phyloP scores from a whole-genome alignment of 2,797 vertebrate genomes.

The Falco cherrug region DNA sequence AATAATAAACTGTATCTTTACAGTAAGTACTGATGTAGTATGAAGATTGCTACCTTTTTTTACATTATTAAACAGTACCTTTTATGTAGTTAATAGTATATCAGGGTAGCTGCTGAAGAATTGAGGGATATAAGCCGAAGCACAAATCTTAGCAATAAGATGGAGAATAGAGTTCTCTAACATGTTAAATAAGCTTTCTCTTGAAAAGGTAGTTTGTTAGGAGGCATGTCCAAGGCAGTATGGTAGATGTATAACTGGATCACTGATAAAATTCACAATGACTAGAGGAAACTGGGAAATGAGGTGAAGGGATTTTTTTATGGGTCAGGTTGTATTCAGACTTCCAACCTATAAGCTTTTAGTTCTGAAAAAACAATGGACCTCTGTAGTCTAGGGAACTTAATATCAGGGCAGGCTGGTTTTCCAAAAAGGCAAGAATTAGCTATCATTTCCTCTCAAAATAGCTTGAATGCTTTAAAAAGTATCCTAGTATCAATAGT shows the following conservation, averaged over 20 bases:
- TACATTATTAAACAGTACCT: neutral
- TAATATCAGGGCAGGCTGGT: conserved; percentile 35
- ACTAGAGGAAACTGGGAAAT: neutral
- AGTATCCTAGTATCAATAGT: neutral
- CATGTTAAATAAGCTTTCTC: neutral
- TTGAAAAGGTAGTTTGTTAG: neutral
- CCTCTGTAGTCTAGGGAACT: conserved; percentile 52
- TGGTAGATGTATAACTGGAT: neutral
- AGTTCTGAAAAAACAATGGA: conserved; percentile 44
- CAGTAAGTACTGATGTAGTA: neutral
- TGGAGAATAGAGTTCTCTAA: neutral
- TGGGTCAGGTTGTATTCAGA: neutral
- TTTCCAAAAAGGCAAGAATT: conserved; percentile 20
- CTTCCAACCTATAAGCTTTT: neutral
- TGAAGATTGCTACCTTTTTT: neutral
- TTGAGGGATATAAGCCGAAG: neutral
- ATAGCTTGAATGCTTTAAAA: conserved; percentile 5
- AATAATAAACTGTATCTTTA: neutral
- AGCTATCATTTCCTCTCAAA: conserved; percentile 4
- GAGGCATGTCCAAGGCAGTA: neutral
- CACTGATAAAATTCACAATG: neutral
- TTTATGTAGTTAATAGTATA: neutral
- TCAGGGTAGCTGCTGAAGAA: neutral
- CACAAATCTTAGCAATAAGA: neutral
- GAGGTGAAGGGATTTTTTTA: neutral